Evolutionary conservation across 2,113 vertebrate species (phyloP), one percentile per base, ranked within the genome.

Genomic region (Machaerirhynchus nigripectus): DNA sequence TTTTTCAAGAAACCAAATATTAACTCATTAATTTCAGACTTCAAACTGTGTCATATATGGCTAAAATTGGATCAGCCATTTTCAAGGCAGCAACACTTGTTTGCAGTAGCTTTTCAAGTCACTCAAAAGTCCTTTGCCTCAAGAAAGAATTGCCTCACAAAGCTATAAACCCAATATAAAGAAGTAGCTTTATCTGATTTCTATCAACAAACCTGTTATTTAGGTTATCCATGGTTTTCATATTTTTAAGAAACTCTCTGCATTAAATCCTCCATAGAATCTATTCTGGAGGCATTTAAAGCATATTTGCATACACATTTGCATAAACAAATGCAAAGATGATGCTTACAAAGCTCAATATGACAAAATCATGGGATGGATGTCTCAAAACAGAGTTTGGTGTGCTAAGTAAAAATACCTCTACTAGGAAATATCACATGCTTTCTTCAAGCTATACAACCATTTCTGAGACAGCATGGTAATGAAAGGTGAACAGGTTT

Each of bases 291-390:
- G 35, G n/a, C 63, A 49, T 46, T 87, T 87, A 70, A 84, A 57
- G 33, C 11, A 28, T 40, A 96, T 90, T n/a, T 84, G 37, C 78
- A 84, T 88, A 74, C 3, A 59, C 4, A 83, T 93, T 91, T 87
- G 61, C 67, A 71, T 79, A 73, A 22, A 64, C 26, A 88, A 84
- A 85, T 75, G 30, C 33, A 83, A 90, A 63, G 11, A 63, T 52
- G 27, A 71, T 60, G 49, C 35, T 83, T 76, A 64, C 42, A 83
- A 73, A 90, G 84, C 71, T 39, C 88, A 84, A 59, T 68, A 87
- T 6, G 33, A 94, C 61, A 89, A 91, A 70, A 91, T 42, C 63
- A 80, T 47, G 30, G 40, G 53, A 92, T 11, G 4, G 27, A 86
- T 69, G 70, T 64, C 74, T 91, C 74, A 49, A 52, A 87, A 78